phyloP scores from a whole-genome alignment of 2,797 vertebrate species.

The Meriones psammophilus region DNA sequence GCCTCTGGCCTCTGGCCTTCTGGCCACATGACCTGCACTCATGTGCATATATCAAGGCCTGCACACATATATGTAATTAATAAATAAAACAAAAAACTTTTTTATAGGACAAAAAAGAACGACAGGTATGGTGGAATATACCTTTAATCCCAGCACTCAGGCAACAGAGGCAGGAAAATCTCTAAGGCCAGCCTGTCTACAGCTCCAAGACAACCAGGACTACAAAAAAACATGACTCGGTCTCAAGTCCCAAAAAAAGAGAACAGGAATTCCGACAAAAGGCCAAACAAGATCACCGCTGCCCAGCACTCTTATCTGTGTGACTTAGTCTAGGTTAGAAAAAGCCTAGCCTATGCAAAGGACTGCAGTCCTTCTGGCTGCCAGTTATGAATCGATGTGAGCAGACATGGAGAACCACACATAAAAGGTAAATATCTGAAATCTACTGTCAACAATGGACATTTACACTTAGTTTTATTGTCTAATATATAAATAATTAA shows the following conservation, averaged over 20 bases:
- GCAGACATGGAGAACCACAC: background rate
- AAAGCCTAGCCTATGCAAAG: conserved; percentile 15
- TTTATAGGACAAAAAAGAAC: background rate
- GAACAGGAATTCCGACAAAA: background rate
- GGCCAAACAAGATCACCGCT: background rate
- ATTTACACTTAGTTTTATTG: background rate
- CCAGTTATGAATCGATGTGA: background rate
- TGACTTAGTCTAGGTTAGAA: background rate
- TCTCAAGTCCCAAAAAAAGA: background rate
- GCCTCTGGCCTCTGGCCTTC: too few species aligned
- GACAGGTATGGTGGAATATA: too few species aligned
- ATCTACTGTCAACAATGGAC: background rate
- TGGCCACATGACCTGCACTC: too few species aligned
- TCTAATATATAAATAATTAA: background rate
- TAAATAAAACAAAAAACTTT: background rate
- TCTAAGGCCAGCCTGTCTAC: background rate
- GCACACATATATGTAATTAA: background rate
- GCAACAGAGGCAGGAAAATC: background rate
- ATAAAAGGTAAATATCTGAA: background rate
- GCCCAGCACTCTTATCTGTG: background rate
- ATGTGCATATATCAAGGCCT: too few species aligned
- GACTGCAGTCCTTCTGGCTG: background rate
- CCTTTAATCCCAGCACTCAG: background rate
- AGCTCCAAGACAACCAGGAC: background rate
- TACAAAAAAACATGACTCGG: background rate